A percentile compares a stretch with the other conserved stretches of the same genome.
Evolutionary conservation across 2,888 invertebrate genomes (phyloP).

Genomic region (Hartigia nigra): DNA sequence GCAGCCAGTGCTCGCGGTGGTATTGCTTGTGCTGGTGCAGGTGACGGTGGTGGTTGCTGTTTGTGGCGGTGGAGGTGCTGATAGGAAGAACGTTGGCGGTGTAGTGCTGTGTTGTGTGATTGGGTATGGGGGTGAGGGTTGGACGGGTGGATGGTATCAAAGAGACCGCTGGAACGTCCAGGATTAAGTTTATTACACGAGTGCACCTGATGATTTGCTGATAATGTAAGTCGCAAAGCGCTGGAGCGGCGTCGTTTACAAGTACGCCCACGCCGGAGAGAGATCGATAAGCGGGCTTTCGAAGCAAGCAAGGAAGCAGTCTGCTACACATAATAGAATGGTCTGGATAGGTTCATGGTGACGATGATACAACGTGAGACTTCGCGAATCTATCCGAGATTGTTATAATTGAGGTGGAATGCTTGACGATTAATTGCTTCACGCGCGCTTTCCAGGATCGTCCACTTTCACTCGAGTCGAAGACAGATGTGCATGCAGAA

Average conservation of each 20-base stretch:
- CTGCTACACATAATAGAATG: neutral
- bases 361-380: neutral
- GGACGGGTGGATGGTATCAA: conserved; percentile 14
- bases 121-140: conserved; percentile 17
- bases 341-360: neutral
- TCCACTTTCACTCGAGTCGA: neutral
- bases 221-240: conserved; percentile 12
- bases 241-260: conserved; percentile 22
- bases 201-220: conserved; percentile 14
- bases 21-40: neutral
- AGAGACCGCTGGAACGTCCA: conserved; percentile 16
- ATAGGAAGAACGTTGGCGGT: conserved; percentile 16
- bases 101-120: conserved; percentile 17
- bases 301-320: conserved; percentile 4
- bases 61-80: neutral
- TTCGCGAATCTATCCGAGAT: neutral
- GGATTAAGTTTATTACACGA: neutral
- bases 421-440: neutral
- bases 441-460: neutral
- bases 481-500: neutral
- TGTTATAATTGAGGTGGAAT: neutral
- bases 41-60: neutral
- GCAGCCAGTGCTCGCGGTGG: neutral
- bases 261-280: conserved; percentile 33
- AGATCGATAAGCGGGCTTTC: conserved; percentile 35